phyloP scores from a whole-genome alignment of 2,797 vertebrate species.

The Parambassis ranga region DNA sequence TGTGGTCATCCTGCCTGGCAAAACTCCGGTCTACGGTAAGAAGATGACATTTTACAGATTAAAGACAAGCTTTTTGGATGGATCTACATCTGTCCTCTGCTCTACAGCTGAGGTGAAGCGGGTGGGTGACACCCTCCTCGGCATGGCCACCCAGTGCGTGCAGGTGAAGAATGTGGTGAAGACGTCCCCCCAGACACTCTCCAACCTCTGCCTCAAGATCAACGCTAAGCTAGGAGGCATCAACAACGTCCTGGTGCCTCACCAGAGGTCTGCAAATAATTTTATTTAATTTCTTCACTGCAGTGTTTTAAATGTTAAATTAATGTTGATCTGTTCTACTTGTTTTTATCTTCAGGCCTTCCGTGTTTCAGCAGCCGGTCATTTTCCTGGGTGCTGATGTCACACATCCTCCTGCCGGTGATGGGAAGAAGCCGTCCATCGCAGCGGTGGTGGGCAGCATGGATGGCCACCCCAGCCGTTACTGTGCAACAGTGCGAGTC shows the following conservation, averaged over 20 bases:
- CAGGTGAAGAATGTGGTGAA: constrained; percentile 99
- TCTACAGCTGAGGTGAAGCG: constrained; percentile 95
- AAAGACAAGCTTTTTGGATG: too few species aligned
- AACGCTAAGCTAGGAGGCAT: constrained; percentile 98
- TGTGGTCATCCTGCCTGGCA: constrained; percentile 97
- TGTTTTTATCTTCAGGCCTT: constrained; percentile 82
- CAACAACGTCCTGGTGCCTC: constrained; percentile 98
- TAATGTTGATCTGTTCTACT: neutral
- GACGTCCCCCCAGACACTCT: constrained; percentile 97
- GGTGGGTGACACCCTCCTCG: constrained; percentile 96
- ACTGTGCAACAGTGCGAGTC: constrained; percentile 97
- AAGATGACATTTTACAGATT: neutral
- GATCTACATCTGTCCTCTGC: neutral
- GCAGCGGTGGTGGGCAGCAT: constrained; percentile 98
- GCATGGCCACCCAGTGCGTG: constrained; percentile 99
- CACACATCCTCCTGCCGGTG: constrained; percentile 94
- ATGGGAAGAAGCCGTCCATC: constrained; percentile 97
- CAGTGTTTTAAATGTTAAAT: too few species aligned
- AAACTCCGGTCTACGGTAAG: constrained; percentile 97
- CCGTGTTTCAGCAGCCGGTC: constrained; percentile 97
- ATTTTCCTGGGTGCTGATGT: constrained; percentile 97
- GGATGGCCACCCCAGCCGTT: constrained; percentile 97
- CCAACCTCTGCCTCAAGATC: constrained; percentile 99
- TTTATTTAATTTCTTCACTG: neutral
- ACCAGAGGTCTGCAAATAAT: constrained; percentile 89